A percentile compares a stretch with the other conserved stretches of the same genome.
Conservation (phyloP, 2,797 vertebrate genomes). For the Hirundo rustica region DNA sequence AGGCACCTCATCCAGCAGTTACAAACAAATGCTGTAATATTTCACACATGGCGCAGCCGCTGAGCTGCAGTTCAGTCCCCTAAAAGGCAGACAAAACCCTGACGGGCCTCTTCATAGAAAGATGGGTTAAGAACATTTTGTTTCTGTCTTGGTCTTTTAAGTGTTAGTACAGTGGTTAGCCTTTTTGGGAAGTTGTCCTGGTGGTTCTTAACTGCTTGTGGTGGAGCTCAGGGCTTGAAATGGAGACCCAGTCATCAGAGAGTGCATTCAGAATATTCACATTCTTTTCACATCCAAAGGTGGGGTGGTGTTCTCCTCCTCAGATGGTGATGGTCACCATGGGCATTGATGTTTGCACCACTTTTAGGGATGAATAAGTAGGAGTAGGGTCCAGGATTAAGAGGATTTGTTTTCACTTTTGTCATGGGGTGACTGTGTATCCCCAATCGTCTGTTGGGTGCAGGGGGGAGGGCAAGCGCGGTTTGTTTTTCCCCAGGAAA, state of each 20-base stretch:
- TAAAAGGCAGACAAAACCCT: slow-evolving; percentile 2
- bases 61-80: neutral
- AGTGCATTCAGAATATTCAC: neutral
- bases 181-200: slow-evolving; percentile 15
- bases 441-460: too few relatives aligned
- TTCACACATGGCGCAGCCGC: slow-evolving; percentile 15
- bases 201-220: neutral
- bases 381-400: neutral
- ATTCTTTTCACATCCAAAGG: neutral
- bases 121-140: slow-evolving; percentile 21
- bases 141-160: slow-evolving; percentile 13
- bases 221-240: neutral
- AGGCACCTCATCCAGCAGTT: neutral
- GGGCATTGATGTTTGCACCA: neutral
- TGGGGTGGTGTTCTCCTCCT: neutral
- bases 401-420: neutral
- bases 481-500: too few relatives aligned
- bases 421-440: too few relatives aligned
- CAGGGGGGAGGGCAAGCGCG: too few relatives aligned
- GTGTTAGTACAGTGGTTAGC: neutral
- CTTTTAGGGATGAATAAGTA: neutral
- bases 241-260: neutral
- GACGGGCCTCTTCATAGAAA: neutral
- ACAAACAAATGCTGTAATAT: slow-evolving; percentile 4
- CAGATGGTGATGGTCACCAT: neutral